Percentiles rank a stretch among this genome's conserved stretches.
phyloP scores from a whole-genome alignment of 1,140 invertebrate species.

The Aphaenogaster ashmeadi region DNA sequence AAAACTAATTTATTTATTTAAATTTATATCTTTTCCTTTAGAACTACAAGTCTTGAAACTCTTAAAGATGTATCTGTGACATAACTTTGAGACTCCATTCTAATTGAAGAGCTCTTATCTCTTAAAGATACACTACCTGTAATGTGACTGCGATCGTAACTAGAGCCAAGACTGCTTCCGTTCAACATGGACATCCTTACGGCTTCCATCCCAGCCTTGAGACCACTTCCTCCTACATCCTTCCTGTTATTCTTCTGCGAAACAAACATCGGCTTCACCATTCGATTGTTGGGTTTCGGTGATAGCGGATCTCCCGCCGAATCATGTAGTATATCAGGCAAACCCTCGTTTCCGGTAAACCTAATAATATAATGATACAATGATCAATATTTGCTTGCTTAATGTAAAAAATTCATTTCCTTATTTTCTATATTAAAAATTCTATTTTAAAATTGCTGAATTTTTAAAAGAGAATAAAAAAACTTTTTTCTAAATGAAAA shows the following conservation, averaged over 20 bases:
- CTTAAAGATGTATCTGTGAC: neutral
- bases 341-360: slow-evolving; percentile 86
- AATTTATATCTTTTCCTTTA: neutral
- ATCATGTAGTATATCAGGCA: slow-evolving; percentile 87
- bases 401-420: neutral
- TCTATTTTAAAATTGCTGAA: neutral
- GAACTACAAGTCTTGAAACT: neutral
- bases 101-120: neutral
- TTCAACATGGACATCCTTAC: slow-evolving; percentile 90
- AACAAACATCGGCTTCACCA: slow-evolving; percentile 81
- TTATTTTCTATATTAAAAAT: slow-evolving; percentile 1
- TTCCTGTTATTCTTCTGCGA: slow-evolving; percentile 86
- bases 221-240: slow-evolving; percentile 83
- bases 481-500: neutral
- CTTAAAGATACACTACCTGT: slow-evolving; percentile 85
- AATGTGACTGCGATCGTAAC: slow-evolving; percentile 93
- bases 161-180: slow-evolving; percentile 88
- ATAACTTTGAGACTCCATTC: neutral
- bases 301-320: slow-evolving; percentile 89
- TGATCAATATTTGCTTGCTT: slow-evolving; percentile 18
- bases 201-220: slow-evolving; percentile 87
- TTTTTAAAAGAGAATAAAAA: neutral
- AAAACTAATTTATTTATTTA: neutral
- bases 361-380: slow-evolving; percentile 82
- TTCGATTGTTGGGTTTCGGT: slow-evolving; percentile 84